These are phyloP conservation scores for Trogon surrucura DNA, from an alignment of 2,113 vertebrate species.

Conservation along the genomic window DNA sequence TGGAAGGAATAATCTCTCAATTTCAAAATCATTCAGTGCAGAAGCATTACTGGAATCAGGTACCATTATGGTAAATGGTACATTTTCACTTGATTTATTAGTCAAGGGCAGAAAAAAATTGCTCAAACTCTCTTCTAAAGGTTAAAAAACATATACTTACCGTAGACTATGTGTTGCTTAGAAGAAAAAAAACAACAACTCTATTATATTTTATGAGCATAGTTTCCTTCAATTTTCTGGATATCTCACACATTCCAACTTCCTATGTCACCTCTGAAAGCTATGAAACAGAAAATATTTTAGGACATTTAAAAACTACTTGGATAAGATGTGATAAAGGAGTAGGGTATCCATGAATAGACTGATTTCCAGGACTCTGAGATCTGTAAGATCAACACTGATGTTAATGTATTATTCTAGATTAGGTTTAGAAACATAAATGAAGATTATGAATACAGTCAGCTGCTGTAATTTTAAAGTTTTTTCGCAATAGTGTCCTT, in stretches of 20 bases:
- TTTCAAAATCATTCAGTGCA: not conserved
- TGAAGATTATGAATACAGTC: conserved; percentile 7
- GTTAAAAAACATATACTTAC: not conserved
- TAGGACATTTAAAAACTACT: not conserved
- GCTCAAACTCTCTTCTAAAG: not conserved
- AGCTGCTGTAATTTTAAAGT: not conserved
- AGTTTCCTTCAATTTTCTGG: conserved; percentile 22
- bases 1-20: not conserved
- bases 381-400: not conserved
- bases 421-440: not conserved
- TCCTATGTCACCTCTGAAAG: not conserved
- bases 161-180: not conserved
- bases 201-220: not conserved
- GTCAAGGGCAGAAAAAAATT: not conserved
- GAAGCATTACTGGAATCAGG: not conserved
- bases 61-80: not conserved
- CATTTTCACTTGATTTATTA: conserved; percentile 39
- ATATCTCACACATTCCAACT: not conserved
- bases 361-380: not conserved
- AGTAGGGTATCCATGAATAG: not conserved
- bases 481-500: not conserved
- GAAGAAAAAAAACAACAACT: rapidly evolving
- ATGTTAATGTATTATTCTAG: conserved; percentile 5
- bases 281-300: not conserved
- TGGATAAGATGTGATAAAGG: conserved; percentile 8